Base-by-base conservation (phyloP, 2,113 vertebrate genomes). In the Prunella fulvescens region DNA sequence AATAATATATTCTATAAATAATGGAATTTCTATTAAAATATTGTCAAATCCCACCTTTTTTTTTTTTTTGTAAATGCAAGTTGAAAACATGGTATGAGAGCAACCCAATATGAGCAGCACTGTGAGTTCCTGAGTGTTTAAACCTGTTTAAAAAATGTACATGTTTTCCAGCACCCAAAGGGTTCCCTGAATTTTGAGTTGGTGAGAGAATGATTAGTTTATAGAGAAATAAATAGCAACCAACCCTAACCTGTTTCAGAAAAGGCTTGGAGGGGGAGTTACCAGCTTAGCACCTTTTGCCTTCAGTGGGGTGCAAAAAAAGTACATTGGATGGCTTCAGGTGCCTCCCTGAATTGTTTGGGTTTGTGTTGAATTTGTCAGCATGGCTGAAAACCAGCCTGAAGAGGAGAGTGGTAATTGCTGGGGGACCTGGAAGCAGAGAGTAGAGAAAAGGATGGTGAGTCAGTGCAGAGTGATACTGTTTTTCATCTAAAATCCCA, bases 241-340 rank as follows among this genome's bases (percentile, higher is more conserved):
- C 24, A 67, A 10, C 11, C 10, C n/a, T 66, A 26, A 20, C 13
- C 65, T 19, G 0, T 57, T 66, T 61, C 69, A 81, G 66, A 69
- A 74, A 58, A 64, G 6, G 8, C 0, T 0, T 19, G 29, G 28
- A 69, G 28, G 3, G 13, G 19, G 23, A 50, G 16, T 67, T 45
- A 35, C 15, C n/a, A 57, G 7, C 25, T 40, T n/a, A 37, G 54
- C 19, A 26, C 33, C 4, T 33, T 3, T 6, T 81, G 35, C 35
- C 11, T 81, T 66, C 44, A 33, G 29, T 2, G 2, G 9, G 10
- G 11, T 91, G 26, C 50, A 74, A 29, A 88, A 77, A 33, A 15
- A 2, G 3, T n/a, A 6, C 24, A 4, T 14, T 54, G 26, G 9
- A 15, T 44, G 33, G 25, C 25, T 84, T 60, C 26, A 51, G 37